These are phyloP conservation scores for Dasypogon diadema DNA, from an alignment of 2,888 invertebrate species.

Conservation along the genomic window DNA sequence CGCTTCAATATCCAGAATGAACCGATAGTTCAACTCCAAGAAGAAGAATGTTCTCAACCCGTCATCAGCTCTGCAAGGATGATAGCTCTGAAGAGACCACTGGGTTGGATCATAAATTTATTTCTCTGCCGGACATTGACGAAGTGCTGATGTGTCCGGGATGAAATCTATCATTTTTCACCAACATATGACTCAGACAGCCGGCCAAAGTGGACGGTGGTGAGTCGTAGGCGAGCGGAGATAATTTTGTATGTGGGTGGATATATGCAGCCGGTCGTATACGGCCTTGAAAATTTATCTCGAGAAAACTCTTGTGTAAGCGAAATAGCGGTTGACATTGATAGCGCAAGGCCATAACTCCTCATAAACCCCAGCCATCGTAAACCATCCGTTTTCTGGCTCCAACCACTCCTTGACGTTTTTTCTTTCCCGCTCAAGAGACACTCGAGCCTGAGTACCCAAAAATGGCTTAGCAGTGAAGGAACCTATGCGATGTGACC, in stretches of 20 bases:
- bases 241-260: neutral
- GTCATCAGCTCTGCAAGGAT: slow-evolving; percentile 31
- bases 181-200: slow-evolving; percentile 52
- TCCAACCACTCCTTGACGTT: neutral
- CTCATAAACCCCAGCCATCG: neutral
- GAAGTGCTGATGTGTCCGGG: slow-evolving; percentile 56
- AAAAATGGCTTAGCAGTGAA: slow-evolving; percentile 1
- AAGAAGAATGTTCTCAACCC: slow-evolving; percentile 42
- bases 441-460: slow-evolving; percentile 25
- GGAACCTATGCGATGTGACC: slow-evolving; percentile 16
- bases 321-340: slow-evolving; percentile 16
- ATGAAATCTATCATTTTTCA: slow-evolving; percentile 56
- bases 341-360: slow-evolving; percentile 22
- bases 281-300: slow-evolving; percentile 41
- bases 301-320: slow-evolving; percentile 18
- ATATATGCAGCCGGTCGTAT: neutral
- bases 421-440: slow-evolving; percentile 11
- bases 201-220: neutral
- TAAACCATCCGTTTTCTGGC: neutral
- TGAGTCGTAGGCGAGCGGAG: slow-evolving; percentile 9
- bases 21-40: slow-evolving; percentile 7
- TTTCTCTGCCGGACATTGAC: slow-evolving; percentile 55
- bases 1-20: slow-evolving; percentile 22
- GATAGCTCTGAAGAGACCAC: slow-evolving; percentile 20
- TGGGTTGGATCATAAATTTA: slow-evolving; percentile 54